Evolutionary conservation across 2,113 vertebrate species (phyloP).

Genomic region (Calyptomena viridis): DNA sequence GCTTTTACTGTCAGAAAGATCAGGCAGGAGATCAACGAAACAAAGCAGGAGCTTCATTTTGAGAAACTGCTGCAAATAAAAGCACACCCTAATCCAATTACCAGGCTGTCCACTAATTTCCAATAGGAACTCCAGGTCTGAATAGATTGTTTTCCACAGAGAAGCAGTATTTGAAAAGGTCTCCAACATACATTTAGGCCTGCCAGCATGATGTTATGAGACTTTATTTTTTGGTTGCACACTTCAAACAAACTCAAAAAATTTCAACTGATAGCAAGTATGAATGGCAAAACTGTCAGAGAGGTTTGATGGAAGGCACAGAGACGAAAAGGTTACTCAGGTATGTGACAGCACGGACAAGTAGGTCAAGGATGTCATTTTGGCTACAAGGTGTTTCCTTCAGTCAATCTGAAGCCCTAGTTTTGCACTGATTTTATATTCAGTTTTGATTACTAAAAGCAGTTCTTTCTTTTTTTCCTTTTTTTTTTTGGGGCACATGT

Average conservation of each 20-base stretch:
- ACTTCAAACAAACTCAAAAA: constrained; percentile 15
- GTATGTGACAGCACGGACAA: background rate
- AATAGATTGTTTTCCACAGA: background rate
- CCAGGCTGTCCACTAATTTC: constrained; percentile 18
- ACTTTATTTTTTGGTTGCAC: background rate
- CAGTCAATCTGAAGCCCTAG: background rate
- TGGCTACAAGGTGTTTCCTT: background rate
- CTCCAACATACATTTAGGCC: background rate
- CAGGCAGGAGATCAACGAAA: background rate
- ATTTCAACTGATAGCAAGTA: background rate
- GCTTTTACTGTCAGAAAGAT: background rate
- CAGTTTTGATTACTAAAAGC: background rate
- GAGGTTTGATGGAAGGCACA: background rate
- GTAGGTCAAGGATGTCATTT: background rate
- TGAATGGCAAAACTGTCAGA: constrained; percentile 3
- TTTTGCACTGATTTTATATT: background rate
- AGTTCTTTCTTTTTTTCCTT: accelerated
- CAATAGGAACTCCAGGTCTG: background rate
- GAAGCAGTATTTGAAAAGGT: constrained; percentile 24
- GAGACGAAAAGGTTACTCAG: background rate
- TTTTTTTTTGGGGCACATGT: background rate
- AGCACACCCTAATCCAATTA: constrained; percentile 22
- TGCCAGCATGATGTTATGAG: background rate
- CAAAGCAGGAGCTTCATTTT: constrained; percentile 14
- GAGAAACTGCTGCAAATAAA: constrained; percentile 26